These are phyloP conservation scores for Pungitius pungitius DNA, from an alignment of 2,113 vertebrate species.

Conservation along the genomic window DNA sequence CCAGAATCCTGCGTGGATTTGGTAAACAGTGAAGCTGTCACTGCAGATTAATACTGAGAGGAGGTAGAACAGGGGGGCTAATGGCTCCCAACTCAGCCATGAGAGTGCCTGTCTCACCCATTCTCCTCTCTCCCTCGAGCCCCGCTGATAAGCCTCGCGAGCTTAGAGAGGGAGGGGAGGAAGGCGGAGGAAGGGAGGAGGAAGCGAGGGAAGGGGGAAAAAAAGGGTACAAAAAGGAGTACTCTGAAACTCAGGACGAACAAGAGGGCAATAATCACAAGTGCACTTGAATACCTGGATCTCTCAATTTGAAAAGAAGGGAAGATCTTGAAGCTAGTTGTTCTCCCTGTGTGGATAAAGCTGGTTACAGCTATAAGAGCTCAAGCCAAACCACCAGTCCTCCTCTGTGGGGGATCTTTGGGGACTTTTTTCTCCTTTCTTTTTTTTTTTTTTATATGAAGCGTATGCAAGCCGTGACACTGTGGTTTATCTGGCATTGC, in stretches of 20 bases:
- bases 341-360: slow-evolving; percentile 31
- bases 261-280: slow-evolving; percentile 51
- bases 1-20: slow-evolving; percentile 81
- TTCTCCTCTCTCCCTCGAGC: slow-evolving; percentile 71
- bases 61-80: slow-evolving; percentile 73
- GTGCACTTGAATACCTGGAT: slow-evolving; percentile 39
- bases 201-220: not conserved
- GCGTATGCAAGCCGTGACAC: slow-evolving; percentile 37
- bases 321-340: slow-evolving; percentile 27
- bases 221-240: slow-evolving; percentile 33
- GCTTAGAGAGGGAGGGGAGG: slow-evolving; percentile 22
- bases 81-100: slow-evolving; percentile 77
- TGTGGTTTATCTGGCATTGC: slow-evolving; percentile 47
- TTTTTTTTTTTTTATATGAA: slow-evolving; percentile 7
- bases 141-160: slow-evolving; percentile 58
- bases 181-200: too few relatives aligned
- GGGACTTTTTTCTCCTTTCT: slow-evolving; percentile 59
- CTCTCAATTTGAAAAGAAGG: slow-evolving; percentile 26
- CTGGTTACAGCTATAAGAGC: slow-evolving; percentile 47
- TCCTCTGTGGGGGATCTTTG: slow-evolving; percentile 55
- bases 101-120: slow-evolving; percentile 74
- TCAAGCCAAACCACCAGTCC: slow-evolving; percentile 33
- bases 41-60: slow-evolving; percentile 83
- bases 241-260: slow-evolving; percentile 29
- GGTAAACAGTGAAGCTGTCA: slow-evolving; percentile 85